Conservation (phyloP, 2,888 invertebrate genomes). For the Ariolimax columbianus region DNA sequence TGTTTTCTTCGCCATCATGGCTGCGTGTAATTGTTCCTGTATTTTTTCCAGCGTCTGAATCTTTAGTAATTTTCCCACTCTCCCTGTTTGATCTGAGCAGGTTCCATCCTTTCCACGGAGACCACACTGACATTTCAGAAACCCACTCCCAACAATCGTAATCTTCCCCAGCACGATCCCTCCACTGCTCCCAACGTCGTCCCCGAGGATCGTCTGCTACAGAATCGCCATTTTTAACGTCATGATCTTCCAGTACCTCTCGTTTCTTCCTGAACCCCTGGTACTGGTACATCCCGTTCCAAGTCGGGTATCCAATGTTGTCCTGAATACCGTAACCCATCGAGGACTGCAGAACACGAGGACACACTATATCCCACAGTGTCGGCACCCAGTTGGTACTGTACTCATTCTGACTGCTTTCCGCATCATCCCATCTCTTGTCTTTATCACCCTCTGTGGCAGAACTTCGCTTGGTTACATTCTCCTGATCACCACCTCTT, state of each 20-base stretch:
- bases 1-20: not conserved
- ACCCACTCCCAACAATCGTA: slow-evolving; percentile 43
- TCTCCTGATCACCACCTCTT: not conserved
- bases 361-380: slow-evolving; percentile 8
- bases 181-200: slow-evolving; percentile 21
- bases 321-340: not conserved
- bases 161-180: slow-evolving; percentile 21
- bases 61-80: too few species aligned
- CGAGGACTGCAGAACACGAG: slow-evolving; percentile 5
- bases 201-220: not conserved
- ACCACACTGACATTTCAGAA: slow-evolving; percentile 19
- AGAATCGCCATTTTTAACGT: not conserved
- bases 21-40: not conserved
- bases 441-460: not conserved
- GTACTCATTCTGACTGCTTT: not conserved
- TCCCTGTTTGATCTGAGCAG: slow-evolving; percentile 24
- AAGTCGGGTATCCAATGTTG: not conserved
- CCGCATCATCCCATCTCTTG: slow-evolving; percentile 33
- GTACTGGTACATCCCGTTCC: not conserved
- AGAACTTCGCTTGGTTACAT: not conserved
- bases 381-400: not conserved
- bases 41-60: not conserved
- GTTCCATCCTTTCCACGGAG: slow-evolving; percentile 46
- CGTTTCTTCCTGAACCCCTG: slow-evolving; percentile 29
- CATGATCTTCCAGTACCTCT: not conserved